These are phyloP conservation scores for Lynx canadensis DNA, from an alignment of 2,113 vertebrate genomes.

Conservation along the genomic window DNA sequence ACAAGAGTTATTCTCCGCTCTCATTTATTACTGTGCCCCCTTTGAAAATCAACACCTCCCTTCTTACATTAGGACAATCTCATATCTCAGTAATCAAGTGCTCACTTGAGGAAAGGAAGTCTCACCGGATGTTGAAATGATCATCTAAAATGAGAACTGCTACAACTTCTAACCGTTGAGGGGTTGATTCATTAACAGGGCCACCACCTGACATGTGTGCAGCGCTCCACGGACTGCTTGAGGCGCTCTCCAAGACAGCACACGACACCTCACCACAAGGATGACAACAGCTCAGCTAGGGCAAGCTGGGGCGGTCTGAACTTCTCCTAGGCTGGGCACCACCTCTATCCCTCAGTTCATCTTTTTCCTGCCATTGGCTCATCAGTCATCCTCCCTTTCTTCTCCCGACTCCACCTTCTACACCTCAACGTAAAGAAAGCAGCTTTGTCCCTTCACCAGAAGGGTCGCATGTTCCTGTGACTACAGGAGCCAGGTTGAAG, in stretches of 20 bases:
- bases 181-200: background rate
- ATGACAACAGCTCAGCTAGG: background rate
- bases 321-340: background rate
- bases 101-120: background rate
- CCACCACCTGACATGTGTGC: conserved; percentile 44
- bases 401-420: background rate
- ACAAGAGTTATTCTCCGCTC: background rate
- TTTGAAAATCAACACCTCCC: background rate
- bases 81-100: background rate
- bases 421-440: background rate
- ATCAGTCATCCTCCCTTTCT: background rate
- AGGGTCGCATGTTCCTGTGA: background rate
- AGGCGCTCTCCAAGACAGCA: background rate
- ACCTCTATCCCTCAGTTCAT: background rate
- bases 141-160: conserved; percentile 38
- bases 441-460: background rate
- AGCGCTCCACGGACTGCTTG: background rate
- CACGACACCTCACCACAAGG: accelerated
- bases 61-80: background rate
- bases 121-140: conserved; percentile 44
- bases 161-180: background rate
- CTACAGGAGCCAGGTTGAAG: background rate
- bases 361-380: background rate
- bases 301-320: background rate
- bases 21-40: background rate